phyloP scores from a whole-genome alignment of 2,113 vertebrate species.

The Irena cyanogastra region DNA sequence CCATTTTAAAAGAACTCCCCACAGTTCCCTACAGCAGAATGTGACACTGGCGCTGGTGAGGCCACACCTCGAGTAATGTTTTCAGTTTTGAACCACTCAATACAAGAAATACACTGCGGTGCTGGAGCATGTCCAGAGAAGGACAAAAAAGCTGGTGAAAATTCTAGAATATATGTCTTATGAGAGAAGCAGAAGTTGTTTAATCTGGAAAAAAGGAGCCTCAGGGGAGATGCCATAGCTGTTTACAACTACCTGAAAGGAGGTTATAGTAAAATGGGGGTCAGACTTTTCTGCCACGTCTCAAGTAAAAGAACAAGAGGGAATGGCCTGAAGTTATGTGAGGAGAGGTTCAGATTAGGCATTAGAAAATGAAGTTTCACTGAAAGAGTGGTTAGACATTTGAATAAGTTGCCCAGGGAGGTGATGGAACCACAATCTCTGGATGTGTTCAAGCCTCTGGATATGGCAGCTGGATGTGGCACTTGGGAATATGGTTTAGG shows the following conservation, averaged over 20 bases:
- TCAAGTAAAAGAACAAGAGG: background rate
- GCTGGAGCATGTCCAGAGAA: background rate
- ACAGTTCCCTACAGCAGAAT: rapidly evolving
- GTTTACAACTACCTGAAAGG: background rate
- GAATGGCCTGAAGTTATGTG: background rate
- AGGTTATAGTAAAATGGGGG: background rate
- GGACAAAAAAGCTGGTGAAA: background rate
- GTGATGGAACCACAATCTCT: background rate
- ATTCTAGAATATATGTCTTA: background rate
- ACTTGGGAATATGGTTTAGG: background rate
- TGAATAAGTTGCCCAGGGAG: background rate
- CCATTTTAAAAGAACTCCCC: rapidly evolving
- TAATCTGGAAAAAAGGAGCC: background rate
- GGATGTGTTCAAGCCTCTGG: background rate
- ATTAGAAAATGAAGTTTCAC: background rate
- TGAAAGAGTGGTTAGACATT: background rate
- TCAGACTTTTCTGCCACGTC: background rate
- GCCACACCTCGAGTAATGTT: background rate
- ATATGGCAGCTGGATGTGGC: too few species aligned
- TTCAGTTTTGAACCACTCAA: background rate
- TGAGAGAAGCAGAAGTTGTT: background rate
- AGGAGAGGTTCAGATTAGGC: background rate
- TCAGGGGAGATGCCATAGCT: rapidly evolving
- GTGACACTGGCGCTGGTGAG: rapidly evolving
- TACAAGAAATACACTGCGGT: background rate